Evolutionary conservation across 2,888 invertebrate genomes (phyloP), one percentile per base, ranked within the genome.

Genomic region (Fragum fragum): DNA sequence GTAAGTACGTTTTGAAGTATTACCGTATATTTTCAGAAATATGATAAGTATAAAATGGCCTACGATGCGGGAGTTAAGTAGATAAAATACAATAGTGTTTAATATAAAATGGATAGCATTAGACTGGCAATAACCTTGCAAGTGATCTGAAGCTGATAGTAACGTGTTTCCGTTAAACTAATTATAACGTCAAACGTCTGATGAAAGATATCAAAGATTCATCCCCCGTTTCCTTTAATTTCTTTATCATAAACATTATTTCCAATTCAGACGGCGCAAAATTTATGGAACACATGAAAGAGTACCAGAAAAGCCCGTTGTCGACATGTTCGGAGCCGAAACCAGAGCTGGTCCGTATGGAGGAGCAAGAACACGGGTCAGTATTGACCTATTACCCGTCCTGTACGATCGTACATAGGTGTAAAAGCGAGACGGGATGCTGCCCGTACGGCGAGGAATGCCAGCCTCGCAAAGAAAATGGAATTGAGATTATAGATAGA

Each of bases 341-440:
- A 86, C 96, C 97, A 16, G 96, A 97, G 87, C 96, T 98, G 92
- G 96, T 98, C 72, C 96, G 96, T 66, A 97, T 98, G 23, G 90
- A 90, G 28, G 96, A 97, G 73, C 95, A 96, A 32, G 96, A 97
- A 82, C 96, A 97, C 0, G 96, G 96, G 81, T 95, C 96, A 1
- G 96, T 96, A 83, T 97, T 97, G 88, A 96, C 96, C 26, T 98
- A 97, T 95, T 95, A 96, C 91, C 98, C 98, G 0, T 97, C 97
- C 70, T 98, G 98, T 93, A 98, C 98, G 21, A 96, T 97, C 72
- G 95, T 98, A 73, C 97, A 98, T 93, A 96, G 97, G 84, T 98
- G 98, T 94, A 96, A 97, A 16, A 97, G 97, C 88, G 97, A 97
- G 94, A 96, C 97, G 26, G 98, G 98, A 73, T 98, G 98, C 95